Evolutionary conservation across 2,113 vertebrate species (phyloP), one percentile per base, ranked within the genome.

Genomic region (Clarias gariepinus): DNA sequence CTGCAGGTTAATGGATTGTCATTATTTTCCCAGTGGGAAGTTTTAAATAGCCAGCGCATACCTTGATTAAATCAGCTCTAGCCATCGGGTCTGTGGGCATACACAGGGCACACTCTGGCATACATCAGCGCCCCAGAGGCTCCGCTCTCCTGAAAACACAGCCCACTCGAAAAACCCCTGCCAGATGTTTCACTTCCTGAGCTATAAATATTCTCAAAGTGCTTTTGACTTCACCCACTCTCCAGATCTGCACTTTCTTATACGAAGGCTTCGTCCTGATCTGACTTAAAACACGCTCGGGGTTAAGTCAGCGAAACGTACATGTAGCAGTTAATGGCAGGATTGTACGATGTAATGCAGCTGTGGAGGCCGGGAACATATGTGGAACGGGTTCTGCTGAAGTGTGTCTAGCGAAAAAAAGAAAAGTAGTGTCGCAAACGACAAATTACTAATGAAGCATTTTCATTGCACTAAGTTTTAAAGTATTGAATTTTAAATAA

Each of bases 151-250:
- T 76, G 85, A 76, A 89, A 87, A 25, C 30, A 71, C 52, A 16
- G 80, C 13, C 63, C 61, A 78, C 28, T 85, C n/a, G 16, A 78
- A 79, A 86, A 86, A 52, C 47, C 66, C n/a, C 85, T 81, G 66
- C 86, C 86, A 89, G 88, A 89, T 89, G 86, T 87, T 87, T 87
- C 73, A 28, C 63, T 79, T 87, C 86, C 86, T 83, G 86, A 77
- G 78, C 71, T 69, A 85, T 87, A 89, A 87, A 89, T 89, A 89
- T 87, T 85, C 83, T 55, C 15, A 53, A 85, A 80, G 60, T 11
- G 36, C 71, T 64, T 85, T 87, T 61, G 82, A 52, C 85, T 86
- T 82, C 47, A 83, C 81, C 25, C 47, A 82, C 47, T 47, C 7
- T 8, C 47, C 47, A 47, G 47, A 57, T 30, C 41, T 28, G 78